Evolutionary conservation across 2,797 vertebrate species (phyloP).

Genomic region (Hirundo rustica): DNA sequence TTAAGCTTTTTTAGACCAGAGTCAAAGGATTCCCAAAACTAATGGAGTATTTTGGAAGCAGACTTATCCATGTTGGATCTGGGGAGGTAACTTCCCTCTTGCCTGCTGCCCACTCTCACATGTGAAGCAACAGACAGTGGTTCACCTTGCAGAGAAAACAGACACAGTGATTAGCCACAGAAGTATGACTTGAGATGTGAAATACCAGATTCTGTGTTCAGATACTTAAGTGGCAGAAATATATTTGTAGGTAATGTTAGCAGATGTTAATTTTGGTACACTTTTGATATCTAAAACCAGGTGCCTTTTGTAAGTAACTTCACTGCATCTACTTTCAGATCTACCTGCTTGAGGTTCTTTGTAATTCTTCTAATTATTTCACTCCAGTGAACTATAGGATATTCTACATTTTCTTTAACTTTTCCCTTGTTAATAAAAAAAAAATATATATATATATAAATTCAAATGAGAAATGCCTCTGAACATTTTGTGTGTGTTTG

Average conservation of each 20-base stretch:
- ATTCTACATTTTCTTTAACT: background rate
- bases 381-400: background rate
- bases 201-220: background rate
- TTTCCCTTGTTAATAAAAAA: background rate
- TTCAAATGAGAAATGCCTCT: background rate
- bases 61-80: rapidly evolving
- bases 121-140: background rate
- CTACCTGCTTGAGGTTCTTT: background rate
- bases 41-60: background rate
- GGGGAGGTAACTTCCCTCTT: background rate
- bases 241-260: background rate
- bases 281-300: background rate
- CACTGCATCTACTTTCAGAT: background rate
- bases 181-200: background rate
- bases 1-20: background rate
- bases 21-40: background rate
- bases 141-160: background rate
- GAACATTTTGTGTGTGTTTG: background rate
- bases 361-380: background rate
- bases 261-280: background rate
- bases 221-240: background rate
- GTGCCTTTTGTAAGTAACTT: background rate
- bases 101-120: background rate
- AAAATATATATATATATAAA: background rate
- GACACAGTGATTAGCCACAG: background rate